Evolutionary conservation across 30 jellyfish, hydroid and myxozoan species (phyloP).

Genomic region (Aurelia aurita): DNA sequence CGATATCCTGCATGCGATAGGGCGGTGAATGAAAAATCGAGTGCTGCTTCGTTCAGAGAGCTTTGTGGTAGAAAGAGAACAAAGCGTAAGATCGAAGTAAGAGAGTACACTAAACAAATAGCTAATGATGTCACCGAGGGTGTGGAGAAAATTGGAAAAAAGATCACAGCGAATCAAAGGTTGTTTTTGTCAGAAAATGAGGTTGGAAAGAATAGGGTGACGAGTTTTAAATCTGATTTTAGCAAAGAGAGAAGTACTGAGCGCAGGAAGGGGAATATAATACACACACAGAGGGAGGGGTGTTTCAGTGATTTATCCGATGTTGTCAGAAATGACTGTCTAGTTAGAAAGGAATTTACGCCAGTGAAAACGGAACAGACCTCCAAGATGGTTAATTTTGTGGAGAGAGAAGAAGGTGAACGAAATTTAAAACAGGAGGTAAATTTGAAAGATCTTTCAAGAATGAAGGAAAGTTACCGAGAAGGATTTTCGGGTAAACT

Average conservation of each 20-base stretch:
- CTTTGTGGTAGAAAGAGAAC: neutral
- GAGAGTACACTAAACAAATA: neutral
- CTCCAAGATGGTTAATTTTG: too few relatives aligned
- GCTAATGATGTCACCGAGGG: conserved; percentile 44
- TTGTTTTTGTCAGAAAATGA: conserved; percentile 16
- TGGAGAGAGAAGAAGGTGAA: too few relatives aligned
- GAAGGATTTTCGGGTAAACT: too few relatives aligned
- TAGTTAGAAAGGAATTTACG: too few relatives aligned
- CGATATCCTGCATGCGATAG: conserved; percentile 56
- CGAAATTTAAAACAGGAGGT: too few relatives aligned
- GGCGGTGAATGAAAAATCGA: conserved; percentile 12
- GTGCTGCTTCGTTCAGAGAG: conserved; percentile 19
- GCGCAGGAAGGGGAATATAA: neutral
- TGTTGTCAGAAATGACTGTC: too few relatives aligned
- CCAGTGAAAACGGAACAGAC: too few relatives aligned
- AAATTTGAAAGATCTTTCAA: too few relatives aligned
- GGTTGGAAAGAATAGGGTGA: conserved; percentile 9
- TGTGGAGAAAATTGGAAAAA: conserved; percentile 29
- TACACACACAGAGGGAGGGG: neutral
- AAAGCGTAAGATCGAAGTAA: neutral
- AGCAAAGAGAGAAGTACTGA: conserved; percentile 26
- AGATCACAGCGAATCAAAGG: neutral
- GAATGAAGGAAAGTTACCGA: too few relatives aligned
- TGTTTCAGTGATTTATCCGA: too few relatives aligned
- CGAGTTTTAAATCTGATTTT: conserved; percentile 41